A percentile compares a stretch with the other conserved stretches of the same genome.
Conservation (phyloP, 2,888 invertebrate genomes). For the Pseudolycoriella hygida region DNA sequence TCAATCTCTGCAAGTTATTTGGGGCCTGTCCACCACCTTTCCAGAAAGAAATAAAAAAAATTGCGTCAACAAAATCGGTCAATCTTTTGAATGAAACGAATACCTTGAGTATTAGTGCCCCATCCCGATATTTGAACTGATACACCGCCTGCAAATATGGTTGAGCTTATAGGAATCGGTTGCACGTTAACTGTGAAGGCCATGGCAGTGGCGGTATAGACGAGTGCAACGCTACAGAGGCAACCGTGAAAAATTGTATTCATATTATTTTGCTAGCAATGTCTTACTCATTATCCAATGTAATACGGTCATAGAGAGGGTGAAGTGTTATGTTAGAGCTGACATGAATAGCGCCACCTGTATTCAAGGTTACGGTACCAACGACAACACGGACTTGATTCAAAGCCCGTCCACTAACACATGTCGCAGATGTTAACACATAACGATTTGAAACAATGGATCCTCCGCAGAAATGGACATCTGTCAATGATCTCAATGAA, state of each 20-base stretch:
- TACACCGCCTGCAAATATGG: not conserved
- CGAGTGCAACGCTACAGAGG: too few relatives aligned
- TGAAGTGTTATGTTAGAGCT: constrained; percentile 7
- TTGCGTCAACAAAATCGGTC: not conserved
- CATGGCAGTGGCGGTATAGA: too few relatives aligned
- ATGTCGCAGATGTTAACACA: constrained; percentile 16
- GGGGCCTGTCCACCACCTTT: not conserved
- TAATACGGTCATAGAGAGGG: constrained; percentile 3
- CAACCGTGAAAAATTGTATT: too few relatives aligned
- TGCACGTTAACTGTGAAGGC: not conserved
- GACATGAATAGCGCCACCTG: constrained; percentile 2
- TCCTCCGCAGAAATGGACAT: constrained; percentile 15
- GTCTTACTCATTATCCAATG: not conserved
- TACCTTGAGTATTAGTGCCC: constrained; percentile 3
- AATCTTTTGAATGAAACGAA: not conserved
- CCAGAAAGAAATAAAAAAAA: not conserved
- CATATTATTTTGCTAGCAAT: too few relatives aligned
- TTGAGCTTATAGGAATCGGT: constrained; percentile 1
- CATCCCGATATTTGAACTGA: constrained; percentile 3
- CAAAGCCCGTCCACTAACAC: constrained; percentile 8
- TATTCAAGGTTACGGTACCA: not conserved
- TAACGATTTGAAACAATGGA: constrained; percentile 13
- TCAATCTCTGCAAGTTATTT: constrained; percentile 3
- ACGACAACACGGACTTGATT: constrained; percentile 5
- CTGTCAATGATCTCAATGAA: constrained; percentile 12